Evolutionary conservation across 2,113 vertebrate species (phyloP).

Genomic region (Rhineura floridana): DNA sequence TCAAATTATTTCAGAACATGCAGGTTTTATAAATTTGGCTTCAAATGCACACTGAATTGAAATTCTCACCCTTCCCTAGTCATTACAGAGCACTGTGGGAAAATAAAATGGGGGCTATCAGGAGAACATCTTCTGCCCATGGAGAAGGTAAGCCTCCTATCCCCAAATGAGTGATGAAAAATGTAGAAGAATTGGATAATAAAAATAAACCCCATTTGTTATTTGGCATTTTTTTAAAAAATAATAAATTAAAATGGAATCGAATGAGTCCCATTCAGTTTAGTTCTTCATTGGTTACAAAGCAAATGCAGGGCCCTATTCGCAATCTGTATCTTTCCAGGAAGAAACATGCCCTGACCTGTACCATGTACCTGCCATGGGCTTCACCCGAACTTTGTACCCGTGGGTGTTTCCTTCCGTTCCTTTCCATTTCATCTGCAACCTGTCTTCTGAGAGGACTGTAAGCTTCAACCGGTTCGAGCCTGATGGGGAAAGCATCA

Average conservation of each 20-base stretch:
- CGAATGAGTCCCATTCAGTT: background rate
- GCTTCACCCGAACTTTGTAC: constrained; percentile 90
- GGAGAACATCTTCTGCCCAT: background rate
- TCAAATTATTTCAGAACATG: too few relatives aligned
- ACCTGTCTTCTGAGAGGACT: constrained; percentile 87
- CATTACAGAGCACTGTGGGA: background rate
- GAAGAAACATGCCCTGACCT: accelerated
- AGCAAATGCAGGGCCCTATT: background rate
- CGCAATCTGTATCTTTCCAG: background rate
- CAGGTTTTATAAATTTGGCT: too few relatives aligned
- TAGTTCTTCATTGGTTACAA: background rate
- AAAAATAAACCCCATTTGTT: too few relatives aligned
- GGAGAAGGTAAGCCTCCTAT: too few relatives aligned
- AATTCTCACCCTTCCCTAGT: too few relatives aligned
- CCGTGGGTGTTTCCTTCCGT: constrained; percentile 82
- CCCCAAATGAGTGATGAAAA: background rate
- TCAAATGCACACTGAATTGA: too few relatives aligned
- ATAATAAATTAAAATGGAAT: background rate
- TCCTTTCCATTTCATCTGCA: constrained; percentile 95
- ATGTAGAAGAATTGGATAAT: too few relatives aligned
- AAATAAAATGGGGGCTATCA: background rate
- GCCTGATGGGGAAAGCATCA: constrained; percentile 50
- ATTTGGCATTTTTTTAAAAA: background rate
- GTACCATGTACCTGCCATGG: constrained; percentile 84
- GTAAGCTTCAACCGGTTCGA: constrained; percentile 84